Conservation (phyloP, 2,888 invertebrate species). For the Formica aserva region DNA sequence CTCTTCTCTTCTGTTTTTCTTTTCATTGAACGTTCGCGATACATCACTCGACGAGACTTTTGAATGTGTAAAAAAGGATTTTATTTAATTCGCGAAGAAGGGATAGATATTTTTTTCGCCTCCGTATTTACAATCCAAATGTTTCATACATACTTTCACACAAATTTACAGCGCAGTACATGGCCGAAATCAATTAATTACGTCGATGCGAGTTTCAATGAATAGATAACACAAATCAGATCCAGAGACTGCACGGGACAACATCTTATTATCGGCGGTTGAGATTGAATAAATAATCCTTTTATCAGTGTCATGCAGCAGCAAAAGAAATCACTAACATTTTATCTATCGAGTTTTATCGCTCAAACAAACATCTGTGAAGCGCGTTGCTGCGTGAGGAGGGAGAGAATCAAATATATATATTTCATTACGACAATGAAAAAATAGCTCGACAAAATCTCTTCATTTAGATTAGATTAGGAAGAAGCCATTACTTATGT, state of each 20-base stretch:
- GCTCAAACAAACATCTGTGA: slow-evolving; percentile 29
- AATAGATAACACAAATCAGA: slow-evolving; percentile 15
- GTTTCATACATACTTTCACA: neutral
- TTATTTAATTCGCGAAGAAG: neutral
- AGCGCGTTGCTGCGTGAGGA: slow-evolving; percentile 21
- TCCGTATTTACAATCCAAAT: neutral
- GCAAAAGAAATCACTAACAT: slow-evolving; percentile 42
- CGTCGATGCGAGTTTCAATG: neutral
- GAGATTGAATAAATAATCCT: slow-evolving; percentile 51
- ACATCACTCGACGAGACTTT: neutral
- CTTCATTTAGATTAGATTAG: slow-evolving; percentile 32
- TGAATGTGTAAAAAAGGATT: neutral
- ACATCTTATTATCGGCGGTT: slow-evolving; percentile 8
- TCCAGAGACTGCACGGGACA: neutral
- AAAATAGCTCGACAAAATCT: slow-evolving; percentile 22
- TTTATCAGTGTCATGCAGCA: slow-evolving; percentile 54
- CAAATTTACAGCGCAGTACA: neutral
- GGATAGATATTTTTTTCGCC: neutral
- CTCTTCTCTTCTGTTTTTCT: neutral
- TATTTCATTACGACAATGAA: neutral
- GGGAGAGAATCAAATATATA: neutral
- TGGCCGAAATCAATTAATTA: neutral
- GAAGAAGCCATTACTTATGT: slow-evolving; percentile 10
- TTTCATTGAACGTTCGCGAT: neutral
- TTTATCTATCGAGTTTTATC: slow-evolving; percentile 61